Evolutionary conservation across 2,797 vertebrate genomes (phyloP).

Genomic region (Naso thynnoides): DNA sequence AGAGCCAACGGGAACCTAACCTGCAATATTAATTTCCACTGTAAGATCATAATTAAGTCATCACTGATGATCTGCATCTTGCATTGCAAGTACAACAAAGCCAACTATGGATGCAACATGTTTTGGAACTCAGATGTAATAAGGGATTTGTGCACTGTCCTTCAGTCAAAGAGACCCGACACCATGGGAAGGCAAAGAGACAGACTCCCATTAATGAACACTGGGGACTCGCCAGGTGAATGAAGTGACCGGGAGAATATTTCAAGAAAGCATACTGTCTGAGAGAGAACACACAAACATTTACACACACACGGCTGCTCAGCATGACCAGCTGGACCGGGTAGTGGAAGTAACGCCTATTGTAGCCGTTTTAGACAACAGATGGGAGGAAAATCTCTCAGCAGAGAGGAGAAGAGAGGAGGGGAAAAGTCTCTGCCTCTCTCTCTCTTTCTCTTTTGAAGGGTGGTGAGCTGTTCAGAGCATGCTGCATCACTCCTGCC

Average conservation of each 20-base stretch:
- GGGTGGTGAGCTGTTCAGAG: conserved; percentile 40
- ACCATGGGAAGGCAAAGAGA: conserved; percentile 6
- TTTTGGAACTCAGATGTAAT: conserved; percentile 1
- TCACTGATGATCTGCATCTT: background rate
- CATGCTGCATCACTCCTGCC: conserved; percentile 67
- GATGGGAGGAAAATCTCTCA: conserved; percentile 83
- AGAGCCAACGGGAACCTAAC: conserved; percentile 15
- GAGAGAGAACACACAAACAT: conserved; percentile 48
- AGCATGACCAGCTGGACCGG: conserved; percentile 85
- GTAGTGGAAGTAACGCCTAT: conserved; percentile 84
- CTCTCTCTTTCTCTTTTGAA: conserved; percentile 48
- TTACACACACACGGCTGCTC: conserved; percentile 70
- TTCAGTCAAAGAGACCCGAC: background rate
- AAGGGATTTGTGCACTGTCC: background rate
- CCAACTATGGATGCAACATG: background rate
- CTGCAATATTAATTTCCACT: conserved; percentile 16
- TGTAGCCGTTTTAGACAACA: conserved; percentile 88
- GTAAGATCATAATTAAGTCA: conserved; percentile 1
- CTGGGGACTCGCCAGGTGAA: conserved; percentile 48
- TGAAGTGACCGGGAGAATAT: conserved; percentile 43
- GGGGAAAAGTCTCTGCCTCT: conserved; percentile 53
- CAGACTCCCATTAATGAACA: conserved; percentile 13
- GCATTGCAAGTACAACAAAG: background rate
- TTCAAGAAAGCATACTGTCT: conserved; percentile 60
- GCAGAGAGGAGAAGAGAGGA: conserved; percentile 28